Evolutionary conservation across 2,888 invertebrate genomes (phyloP).

Genomic region (Diploptera punctata): DNA sequence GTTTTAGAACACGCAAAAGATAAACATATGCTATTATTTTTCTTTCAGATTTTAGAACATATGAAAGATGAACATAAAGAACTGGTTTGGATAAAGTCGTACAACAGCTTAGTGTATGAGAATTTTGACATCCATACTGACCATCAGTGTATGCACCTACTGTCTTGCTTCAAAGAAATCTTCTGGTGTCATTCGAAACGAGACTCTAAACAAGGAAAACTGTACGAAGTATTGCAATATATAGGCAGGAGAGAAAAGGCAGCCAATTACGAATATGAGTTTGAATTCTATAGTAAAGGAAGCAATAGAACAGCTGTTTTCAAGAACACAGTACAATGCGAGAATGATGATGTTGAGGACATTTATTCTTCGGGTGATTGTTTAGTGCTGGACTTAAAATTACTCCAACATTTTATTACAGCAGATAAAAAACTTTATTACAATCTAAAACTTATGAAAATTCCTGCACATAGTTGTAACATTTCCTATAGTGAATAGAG

Average conservation of each 20-base stretch:
- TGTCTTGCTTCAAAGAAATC: not conserved
- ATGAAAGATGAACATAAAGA: constrained; percentile 24
- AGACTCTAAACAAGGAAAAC: not conserved
- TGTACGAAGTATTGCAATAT: not conserved
- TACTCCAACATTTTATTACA: not conserved
- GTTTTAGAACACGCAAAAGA: not conserved
- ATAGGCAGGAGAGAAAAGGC: not conserved
- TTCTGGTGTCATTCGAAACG: constrained; percentile 20
- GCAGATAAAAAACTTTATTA: not conserved
- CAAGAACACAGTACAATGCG: not conserved
- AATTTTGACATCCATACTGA: constrained; percentile 6
- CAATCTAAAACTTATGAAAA: not conserved
- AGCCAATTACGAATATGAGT: not conserved
- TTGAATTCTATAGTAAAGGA: not conserved
- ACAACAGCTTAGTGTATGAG: not conserved
- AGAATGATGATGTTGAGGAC: not conserved
- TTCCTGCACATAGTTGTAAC: too few species aligned
- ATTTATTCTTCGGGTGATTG: constrained; percentile 6
- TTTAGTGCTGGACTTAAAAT: not conserved
- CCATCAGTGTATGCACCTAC: not conserved
- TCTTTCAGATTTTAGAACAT: constrained; percentile 20
- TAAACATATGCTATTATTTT: not conserved
- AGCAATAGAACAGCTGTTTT: not conserved
- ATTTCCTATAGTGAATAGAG: too few species aligned
- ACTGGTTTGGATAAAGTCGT: constrained; percentile 17